Percentiles rank a stretch among this genome's conserved stretches.
These are phyloP conservation scores for Heliconius charithonia DNA, from an alignment of 2,888 invertebrate genomes.

Conservation along the genomic window DNA sequence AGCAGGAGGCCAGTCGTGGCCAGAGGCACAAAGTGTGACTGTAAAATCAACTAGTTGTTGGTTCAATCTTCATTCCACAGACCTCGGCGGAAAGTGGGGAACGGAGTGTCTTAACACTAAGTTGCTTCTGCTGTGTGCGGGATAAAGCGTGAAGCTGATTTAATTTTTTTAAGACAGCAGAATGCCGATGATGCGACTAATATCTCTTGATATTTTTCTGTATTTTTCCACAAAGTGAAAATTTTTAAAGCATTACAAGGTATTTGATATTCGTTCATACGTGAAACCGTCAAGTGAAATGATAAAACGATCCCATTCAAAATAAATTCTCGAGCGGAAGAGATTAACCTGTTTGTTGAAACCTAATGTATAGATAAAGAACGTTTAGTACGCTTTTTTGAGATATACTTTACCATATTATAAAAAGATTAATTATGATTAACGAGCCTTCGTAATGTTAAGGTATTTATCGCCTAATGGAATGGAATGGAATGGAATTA, in stretches of 20 bases:
- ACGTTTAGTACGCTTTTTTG: slow-evolving; percentile 31
- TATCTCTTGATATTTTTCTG: neutral
- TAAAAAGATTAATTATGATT: slow-evolving; percentile 42
- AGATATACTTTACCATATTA: slow-evolving; percentile 38
- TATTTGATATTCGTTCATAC: slow-evolving; percentile 32
- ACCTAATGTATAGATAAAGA: slow-evolving; percentile 36
- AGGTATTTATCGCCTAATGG: slow-evolving; percentile 33
- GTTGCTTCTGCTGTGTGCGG: too few relatives aligned
- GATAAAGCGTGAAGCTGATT: too few relatives aligned
- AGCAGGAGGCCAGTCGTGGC: neutral
- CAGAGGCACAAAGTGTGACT: too few relatives aligned
- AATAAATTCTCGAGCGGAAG: slow-evolving; percentile 35
- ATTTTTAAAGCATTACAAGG: slow-evolving; percentile 25
- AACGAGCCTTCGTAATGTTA: slow-evolving; percentile 31
- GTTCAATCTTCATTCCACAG: too few relatives aligned
- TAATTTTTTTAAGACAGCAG: neutral
- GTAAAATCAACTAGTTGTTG: too few relatives aligned
- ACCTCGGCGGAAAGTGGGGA: too few relatives aligned
- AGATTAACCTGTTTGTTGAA: slow-evolving; percentile 43
- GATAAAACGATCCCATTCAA: slow-evolving; percentile 38
- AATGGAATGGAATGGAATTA: slow-evolving; percentile 31
- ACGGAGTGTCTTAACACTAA: too few relatives aligned
- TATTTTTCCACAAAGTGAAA: slow-evolving; percentile 18
- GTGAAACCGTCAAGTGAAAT: slow-evolving; percentile 37
- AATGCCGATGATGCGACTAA: too few relatives aligned